phyloP scores from a whole-genome alignment of 2,888 invertebrate species.

The Xestia c-nigrum region DNA sequence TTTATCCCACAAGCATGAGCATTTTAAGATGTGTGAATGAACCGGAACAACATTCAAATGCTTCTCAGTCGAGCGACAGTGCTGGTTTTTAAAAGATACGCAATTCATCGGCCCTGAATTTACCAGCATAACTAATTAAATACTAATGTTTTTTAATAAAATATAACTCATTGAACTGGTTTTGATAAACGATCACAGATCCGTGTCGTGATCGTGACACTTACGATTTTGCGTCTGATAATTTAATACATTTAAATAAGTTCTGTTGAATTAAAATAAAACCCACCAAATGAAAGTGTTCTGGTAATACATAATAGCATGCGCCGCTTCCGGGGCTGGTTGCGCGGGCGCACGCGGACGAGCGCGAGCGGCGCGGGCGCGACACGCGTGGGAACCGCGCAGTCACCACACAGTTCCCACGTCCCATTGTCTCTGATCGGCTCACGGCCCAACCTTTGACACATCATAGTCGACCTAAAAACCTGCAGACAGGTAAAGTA shows the following conservation, averaged over 20 bases:
- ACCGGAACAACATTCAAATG: conserved; percentile 16
- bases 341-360: conserved; percentile 32
- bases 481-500: conserved; percentile 60
- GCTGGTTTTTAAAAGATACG: conserved; percentile 36
- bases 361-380: conserved; percentile 41
- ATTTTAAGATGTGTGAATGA: background rate
- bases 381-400: conserved; percentile 74
- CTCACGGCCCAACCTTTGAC: conserved; percentile 70
- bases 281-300: conserved; percentile 50
- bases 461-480: conserved; percentile 72
- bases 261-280: conserved; percentile 42
- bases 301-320: conserved; percentile 56
- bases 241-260: conserved; percentile 36
- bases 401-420: conserved; percentile 75
- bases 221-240: conserved; percentile 20
- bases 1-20: background rate
- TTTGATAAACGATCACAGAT: conserved; percentile 50
- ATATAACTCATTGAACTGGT: conserved; percentile 48
- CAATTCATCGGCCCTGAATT: conserved; percentile 14
- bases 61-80: conserved; percentile 11
- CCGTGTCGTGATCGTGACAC: conserved; percentile 37
- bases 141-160: conserved; percentile 34
- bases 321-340: conserved; percentile 62
- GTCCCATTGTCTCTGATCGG: conserved; percentile 73
- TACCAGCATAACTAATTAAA: conserved; percentile 30